phyloP scores from a whole-genome alignment of 2,888 invertebrate genomes.

The Pterostichus madidus region DNA sequence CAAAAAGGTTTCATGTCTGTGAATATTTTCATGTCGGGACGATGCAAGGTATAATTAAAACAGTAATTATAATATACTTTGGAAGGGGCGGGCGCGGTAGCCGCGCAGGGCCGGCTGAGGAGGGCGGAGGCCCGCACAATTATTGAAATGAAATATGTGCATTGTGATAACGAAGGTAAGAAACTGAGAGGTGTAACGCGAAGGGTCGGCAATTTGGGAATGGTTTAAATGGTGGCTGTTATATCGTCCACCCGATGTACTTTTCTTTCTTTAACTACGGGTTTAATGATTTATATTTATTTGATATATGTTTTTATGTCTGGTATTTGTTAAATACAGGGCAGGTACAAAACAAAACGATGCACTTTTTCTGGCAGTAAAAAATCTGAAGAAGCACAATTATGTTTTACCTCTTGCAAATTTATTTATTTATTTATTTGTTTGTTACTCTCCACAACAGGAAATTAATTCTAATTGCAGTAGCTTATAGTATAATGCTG shows the following conservation, averaged over 20 bases:
- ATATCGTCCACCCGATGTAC: no score
- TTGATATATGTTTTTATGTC: not conserved
- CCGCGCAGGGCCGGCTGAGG: slow-evolving; percentile 19
- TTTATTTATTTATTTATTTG: no score
- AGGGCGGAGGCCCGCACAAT: slow-evolving; percentile 46
- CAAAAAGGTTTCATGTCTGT: slow-evolving; percentile 67
- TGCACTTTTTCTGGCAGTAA: no score
- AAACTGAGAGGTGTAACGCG: not conserved
- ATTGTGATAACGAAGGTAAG: slow-evolving; percentile 48
- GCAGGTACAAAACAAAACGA: not conserved
- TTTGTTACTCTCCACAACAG: no score
- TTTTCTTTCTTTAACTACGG: not conserved
- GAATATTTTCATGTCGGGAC: slow-evolving; percentile 68
- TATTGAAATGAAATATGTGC: slow-evolving; percentile 65
- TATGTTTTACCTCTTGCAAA: no score
- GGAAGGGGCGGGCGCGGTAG: slow-evolving; percentile 58
- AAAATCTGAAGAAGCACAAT: no score
- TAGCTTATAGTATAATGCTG: no score
- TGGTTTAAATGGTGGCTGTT: not conserved
- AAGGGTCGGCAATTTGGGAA: not conserved
- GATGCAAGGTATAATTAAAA: slow-evolving; percentile 72
- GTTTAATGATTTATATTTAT: slow-evolving; percentile 19
- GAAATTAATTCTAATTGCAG: no score
- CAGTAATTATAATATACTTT: slow-evolving; percentile 71
- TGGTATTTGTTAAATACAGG: not conserved